phyloP scores from a whole-genome alignment of 2,888 invertebrate genomes.

The Tipula lateralis region DNA sequence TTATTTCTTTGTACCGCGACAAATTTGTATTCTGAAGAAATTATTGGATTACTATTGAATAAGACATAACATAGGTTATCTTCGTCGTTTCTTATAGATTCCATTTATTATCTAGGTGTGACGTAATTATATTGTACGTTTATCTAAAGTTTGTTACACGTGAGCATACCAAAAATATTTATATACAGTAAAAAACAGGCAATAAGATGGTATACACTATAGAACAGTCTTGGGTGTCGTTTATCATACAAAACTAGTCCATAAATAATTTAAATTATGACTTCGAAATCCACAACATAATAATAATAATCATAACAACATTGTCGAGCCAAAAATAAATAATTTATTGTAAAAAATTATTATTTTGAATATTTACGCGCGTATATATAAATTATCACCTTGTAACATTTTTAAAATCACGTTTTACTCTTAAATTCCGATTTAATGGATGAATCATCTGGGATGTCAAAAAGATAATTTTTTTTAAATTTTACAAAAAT shows the following conservation, averaged over 20 bases:
- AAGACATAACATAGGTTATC: background rate
- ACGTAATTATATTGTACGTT: background rate
- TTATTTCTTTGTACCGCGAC: background rate
- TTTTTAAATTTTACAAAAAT: no score
- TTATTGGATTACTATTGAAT: background rate
- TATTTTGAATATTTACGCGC: background rate
- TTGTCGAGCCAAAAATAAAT: background rate
- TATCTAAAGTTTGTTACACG: background rate
- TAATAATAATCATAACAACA: background rate
- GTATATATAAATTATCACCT: background rate
- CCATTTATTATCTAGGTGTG: background rate
- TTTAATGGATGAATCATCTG: background rate
- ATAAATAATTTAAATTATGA: background rate
- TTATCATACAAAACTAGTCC: background rate
- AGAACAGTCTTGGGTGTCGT: background rate
- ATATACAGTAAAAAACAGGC: background rate
- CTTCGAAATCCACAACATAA: background rate
- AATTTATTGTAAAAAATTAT: background rate
- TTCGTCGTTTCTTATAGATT: background rate
- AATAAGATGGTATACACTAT: background rate
- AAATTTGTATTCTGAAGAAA: background rate
- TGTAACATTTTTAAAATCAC: background rate
- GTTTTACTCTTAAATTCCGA: background rate
- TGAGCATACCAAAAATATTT: background rate
- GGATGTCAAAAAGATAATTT: background rate